Evolutionary conservation across 2,888 invertebrate species (phyloP).

Genomic region (Malacosoma neustria): DNA sequence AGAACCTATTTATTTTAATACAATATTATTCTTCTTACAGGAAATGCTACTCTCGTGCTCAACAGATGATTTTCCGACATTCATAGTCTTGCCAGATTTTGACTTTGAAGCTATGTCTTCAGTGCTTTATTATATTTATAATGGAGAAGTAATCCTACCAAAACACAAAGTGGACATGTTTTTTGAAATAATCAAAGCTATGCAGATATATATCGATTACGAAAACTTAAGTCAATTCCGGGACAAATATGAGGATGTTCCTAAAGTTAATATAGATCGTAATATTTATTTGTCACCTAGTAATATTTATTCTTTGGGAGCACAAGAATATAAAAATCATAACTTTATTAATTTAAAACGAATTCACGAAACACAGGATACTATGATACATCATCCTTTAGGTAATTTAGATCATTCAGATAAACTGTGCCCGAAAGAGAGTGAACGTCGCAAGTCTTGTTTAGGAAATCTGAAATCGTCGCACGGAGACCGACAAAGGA

Average conservation of each 20-base stretch:
- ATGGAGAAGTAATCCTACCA: conserved; percentile 77
- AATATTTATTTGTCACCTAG: background rate
- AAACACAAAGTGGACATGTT: conserved; percentile 74
- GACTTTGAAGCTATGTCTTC: conserved; percentile 76
- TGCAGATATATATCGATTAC: conserved; percentile 54
- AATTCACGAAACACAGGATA: conserved; percentile 22
- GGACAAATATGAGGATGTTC: background rate
- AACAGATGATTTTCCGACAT: conserved; percentile 67
- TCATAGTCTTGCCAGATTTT: conserved; percentile 79
- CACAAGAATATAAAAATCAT: conserved; percentile 20
- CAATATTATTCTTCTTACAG: conserved; percentile 43
- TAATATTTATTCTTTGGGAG: conserved; percentile 26
- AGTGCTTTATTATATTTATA: conserved; percentile 80
- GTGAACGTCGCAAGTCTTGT: conserved; percentile 29
- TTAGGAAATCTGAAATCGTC: conserved; percentile 44
- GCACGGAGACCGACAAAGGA: conserved; percentile 50
- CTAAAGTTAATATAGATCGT: background rate
- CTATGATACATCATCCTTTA: conserved; percentile 23
- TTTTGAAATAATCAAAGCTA: conserved; percentile 67
- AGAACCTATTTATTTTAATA: conserved; percentile 7
- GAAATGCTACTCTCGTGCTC: conserved; percentile 43
- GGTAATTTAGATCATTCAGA: conserved; percentile 27
- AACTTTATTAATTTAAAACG: conserved; percentile 33
- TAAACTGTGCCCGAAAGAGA: conserved; percentile 32
- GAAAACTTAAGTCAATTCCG: conserved; percentile 22